Evolutionary conservation across 1,140 invertebrate species (phyloP).

Genomic region (Neodiprion virginianus): DNA sequence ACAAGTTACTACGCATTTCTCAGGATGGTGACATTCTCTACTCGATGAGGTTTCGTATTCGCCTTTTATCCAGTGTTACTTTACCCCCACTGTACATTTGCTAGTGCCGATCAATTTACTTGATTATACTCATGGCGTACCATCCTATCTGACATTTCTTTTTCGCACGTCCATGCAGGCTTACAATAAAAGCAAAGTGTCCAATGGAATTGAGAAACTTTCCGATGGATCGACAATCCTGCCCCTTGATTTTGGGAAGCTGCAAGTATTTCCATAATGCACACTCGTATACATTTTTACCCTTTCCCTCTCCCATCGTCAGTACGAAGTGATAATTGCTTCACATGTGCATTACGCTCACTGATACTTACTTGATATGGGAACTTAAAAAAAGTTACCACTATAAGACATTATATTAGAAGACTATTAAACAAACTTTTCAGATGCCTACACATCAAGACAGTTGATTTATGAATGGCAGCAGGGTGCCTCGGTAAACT

Average conservation of each 20-base stretch:
- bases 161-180: constrained; percentile 64
- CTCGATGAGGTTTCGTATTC: constrained; percentile 84
- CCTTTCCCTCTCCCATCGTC: constrained; percentile 26
- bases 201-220: constrained; percentile 96
- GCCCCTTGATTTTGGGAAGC: constrained; percentile 91
- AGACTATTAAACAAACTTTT: constrained; percentile 28
- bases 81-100: constrained; percentile 14
- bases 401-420: too few relatives aligned
- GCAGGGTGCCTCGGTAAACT: constrained; percentile 80
- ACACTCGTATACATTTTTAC: constrained; percentile 18
- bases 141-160: not conserved
- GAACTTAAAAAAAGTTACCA: too few relatives aligned
- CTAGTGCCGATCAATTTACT: too few relatives aligned
- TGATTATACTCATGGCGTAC: too few relatives aligned
- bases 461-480: constrained; percentile 93
- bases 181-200: constrained; percentile 97
- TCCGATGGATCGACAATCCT: constrained; percentile 95
- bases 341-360: constrained; percentile 12
- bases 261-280: constrained; percentile 74
- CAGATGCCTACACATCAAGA: constrained; percentile 90
- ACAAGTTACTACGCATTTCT: constrained; percentile 88
- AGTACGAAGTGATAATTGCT: not conserved
- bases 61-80: constrained; percentile 27
- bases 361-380: not conserved
- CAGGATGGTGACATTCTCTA: constrained; percentile 93